phyloP scores from a whole-genome alignment of 2,888 invertebrate species.

The Ernsta delagoae region DNA sequence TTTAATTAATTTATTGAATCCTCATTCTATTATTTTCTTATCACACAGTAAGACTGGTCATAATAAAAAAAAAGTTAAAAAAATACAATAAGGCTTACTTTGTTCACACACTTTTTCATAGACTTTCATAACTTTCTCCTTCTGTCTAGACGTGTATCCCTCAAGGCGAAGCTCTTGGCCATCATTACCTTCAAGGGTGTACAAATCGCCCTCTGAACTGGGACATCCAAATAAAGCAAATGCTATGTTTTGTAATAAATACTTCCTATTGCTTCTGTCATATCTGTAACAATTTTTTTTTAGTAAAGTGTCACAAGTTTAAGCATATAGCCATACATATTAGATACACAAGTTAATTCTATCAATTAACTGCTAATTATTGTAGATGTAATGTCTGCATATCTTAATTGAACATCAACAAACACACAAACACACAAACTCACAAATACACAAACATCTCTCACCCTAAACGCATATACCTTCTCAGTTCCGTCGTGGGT shows the following conservation, averaged over 20 bases:
- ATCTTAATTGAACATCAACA: too few relatives aligned
- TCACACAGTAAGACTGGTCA: background rate
- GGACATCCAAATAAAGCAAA: constrained; percentile 84
- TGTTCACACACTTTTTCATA: constrained; percentile 77
- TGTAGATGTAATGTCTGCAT: too few relatives aligned
- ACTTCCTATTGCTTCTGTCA: constrained; percentile 74
- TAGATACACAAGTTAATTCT: too few relatives aligned
- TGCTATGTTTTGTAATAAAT: constrained; percentile 82
- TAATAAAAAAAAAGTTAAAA: background rate
- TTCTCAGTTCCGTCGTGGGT: too few relatives aligned
- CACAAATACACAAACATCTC: too few relatives aligned
- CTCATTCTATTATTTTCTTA: background rate
- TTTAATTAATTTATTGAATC: too few relatives aligned
- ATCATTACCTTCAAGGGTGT: constrained; percentile 46
- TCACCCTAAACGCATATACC: too few relatives aligned
- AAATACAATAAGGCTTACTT: constrained; percentile 54
- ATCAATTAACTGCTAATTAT: too few relatives aligned
- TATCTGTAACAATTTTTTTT: constrained; percentile 64
- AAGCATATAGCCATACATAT: too few relatives aligned
- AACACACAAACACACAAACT: too few relatives aligned
- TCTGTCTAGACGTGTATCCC: constrained; percentile 72
- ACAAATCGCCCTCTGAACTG: constrained; percentile 64
- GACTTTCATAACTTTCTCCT: constrained; percentile 68
- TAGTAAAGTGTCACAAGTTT: too few relatives aligned
- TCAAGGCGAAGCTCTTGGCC: constrained; percentile 56